Evolutionary conservation across 2,797 vertebrate genomes (phyloP).

Genomic region (Mus minutoides): DNA sequence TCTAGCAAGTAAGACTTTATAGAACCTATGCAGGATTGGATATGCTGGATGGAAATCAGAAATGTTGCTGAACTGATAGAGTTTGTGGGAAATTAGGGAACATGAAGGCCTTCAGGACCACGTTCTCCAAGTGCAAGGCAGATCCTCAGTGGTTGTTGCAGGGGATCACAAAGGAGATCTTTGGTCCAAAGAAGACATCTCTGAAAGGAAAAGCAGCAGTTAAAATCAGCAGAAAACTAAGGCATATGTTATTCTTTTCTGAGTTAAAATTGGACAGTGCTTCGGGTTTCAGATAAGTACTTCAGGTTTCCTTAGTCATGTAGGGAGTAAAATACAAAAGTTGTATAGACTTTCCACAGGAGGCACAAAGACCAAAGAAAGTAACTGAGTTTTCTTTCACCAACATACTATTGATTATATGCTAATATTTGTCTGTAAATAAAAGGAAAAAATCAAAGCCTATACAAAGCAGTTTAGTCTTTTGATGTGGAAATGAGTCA

Average conservation of each 20-base stretch:
- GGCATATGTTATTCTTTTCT: conserved; percentile 15
- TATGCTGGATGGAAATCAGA: not conserved
- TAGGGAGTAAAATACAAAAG: not conserved
- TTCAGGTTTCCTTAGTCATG: too few relatives aligned
- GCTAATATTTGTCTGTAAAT: not conserved
- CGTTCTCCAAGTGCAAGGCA: not conserved
- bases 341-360: not conserved
- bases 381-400: conserved; percentile 4
- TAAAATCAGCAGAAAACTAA: conserved; percentile 36
- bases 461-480: conserved; percentile 3
- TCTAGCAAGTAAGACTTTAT: conserved; percentile 50
- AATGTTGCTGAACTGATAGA: not conserved
- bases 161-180: conserved; percentile 91
- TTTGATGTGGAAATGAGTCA: not conserved
- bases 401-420: not conserved
- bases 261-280: conserved; percentile 15
- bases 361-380: conserved; percentile 41
- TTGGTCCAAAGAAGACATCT: conserved; percentile 90
- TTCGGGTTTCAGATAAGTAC: conserved; percentile 52
- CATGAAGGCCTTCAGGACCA: not conserved
- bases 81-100: not conserved
- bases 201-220: conserved; percentile 86
- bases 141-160: conserved; percentile 85
- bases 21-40: conserved; percentile 22
- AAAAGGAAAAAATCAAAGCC: conserved; percentile 20